Base-by-base conservation (phyloP, 2,888 invertebrate genomes). In the Lasioglossum figueresi region DNA sequence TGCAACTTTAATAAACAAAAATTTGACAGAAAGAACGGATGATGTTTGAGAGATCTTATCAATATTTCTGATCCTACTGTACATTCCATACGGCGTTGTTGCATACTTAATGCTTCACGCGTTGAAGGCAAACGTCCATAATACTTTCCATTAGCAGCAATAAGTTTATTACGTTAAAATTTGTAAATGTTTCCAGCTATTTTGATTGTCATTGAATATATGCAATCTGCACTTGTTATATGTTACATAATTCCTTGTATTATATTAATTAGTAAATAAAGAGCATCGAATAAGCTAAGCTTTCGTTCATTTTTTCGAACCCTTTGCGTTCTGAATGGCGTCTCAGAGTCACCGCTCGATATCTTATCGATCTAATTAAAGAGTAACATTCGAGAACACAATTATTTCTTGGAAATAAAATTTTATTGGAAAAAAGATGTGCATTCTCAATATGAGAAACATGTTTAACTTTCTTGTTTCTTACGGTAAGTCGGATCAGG, bases 401-500 rank as follows among this genome's bases (percentile, higher is more conserved):
- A 63, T 27, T n/a, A 37, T 31, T 68, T 77, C 23, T 27, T n/a
- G 45, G 56, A 37, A 71, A 52, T 72, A 27, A 52, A 45, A 23
- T 52, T 72, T 72, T 52, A 43, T 82, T 79, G 23, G 12, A 14
- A 10, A 43, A 48, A 16, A 5, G 10, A 40, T 34, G 5, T 31
- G 40, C n/a, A n/a, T 66, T 16, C 12, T 34, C n/a, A 66, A 56
- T 27, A 76, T 45, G 16, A 23, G 6, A 16, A 14, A 76, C 14
- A 3, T 23, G 40, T 40, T 82, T 78, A 87, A 19, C 77, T 48
- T 56, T 56, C n/a, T 45, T 71, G 76, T 14, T 27, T 81, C 43
- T 74, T 72, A 76, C 70, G 83, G 52, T 88, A 89, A 71, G 91
- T 93, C 5, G 96, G 96, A 94, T 97, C 97, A 76, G 95, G 94